phyloP scores from a whole-genome alignment of 2,113 vertebrate genomes.

The Elgaria multicarinata region DNA sequence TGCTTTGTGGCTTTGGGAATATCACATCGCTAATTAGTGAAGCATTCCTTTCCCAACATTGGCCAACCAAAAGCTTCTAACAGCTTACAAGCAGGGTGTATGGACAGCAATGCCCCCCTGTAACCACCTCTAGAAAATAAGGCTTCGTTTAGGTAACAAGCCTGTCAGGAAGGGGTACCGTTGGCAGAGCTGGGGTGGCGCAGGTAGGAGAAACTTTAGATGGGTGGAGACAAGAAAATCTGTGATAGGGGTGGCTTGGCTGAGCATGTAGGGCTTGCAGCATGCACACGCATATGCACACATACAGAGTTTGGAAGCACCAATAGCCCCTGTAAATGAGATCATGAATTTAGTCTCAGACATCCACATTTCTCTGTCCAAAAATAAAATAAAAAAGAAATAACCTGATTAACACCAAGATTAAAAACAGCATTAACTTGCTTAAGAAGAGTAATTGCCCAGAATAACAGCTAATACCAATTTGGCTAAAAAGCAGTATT shows the following conservation, averaged over 20 bases:
- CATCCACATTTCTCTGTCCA: background rate
- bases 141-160: background rate
- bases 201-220: background rate
- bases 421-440: constrained; percentile 8
- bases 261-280: background rate
- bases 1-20: background rate
- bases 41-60: background rate
- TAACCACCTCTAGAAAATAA: background rate
- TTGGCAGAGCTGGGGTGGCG: background rate
- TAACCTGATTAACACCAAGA: background rate
- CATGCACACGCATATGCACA: no score
- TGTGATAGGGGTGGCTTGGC: background rate
- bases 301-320: background rate
- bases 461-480: background rate
- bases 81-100: background rate
- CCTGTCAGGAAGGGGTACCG: no score
- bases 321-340: background rate
- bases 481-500: constrained; percentile 15
- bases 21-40: background rate
- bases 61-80: background rate
- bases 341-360: constrained; percentile 39
- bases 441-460: background rate
- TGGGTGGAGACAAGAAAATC: background rate
- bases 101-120: background rate
- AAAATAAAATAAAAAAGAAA: constrained; percentile 35